phyloP scores from a whole-genome alignment of 1,140 invertebrate genomes.

The Leptopilina boulardi region DNA sequence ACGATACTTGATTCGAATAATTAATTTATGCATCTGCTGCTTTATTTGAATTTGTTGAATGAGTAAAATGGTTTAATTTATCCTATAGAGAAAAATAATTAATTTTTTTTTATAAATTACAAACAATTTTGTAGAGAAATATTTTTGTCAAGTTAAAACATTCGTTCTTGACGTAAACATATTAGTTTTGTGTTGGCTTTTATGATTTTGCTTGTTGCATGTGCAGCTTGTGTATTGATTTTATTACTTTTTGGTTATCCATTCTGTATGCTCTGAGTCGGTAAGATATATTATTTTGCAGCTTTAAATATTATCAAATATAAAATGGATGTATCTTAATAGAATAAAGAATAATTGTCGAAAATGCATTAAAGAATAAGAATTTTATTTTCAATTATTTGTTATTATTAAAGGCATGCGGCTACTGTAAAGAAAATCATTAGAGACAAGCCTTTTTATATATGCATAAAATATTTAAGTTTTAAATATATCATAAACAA shows the following conservation, averaged over 20 bases:
- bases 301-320: slow-evolving; percentile 30
- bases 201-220: slow-evolving; percentile 55
- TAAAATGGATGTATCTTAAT: slow-evolving; percentile 6
- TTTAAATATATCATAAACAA: not conserved
- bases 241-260: slow-evolving; percentile 67
- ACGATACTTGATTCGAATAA: too few relatives aligned
- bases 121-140: not conserved
- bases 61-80: too few relatives aligned
- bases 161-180: not conserved
- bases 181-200: not conserved
- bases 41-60: too few relatives aligned
- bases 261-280: slow-evolving; percentile 67
- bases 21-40: too few relatives aligned
- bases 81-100: too few relatives aligned
- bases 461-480: slow-evolving; percentile 31
- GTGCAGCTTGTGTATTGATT: slow-evolving; percentile 55
- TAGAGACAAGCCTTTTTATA: not conserved
- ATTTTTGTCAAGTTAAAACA: not conserved
- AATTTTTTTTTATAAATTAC: too few relatives aligned
- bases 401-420: not conserved
- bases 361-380: not conserved
- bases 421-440: not conserved
- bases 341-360: slow-evolving; percentile 45
- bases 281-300: slow-evolving; percentile 54
- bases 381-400: not conserved